These are phyloP conservation scores for Magallana nippona DNA, from an alignment of 2,888 invertebrate genomes.

Conservation along the genomic window DNA sequence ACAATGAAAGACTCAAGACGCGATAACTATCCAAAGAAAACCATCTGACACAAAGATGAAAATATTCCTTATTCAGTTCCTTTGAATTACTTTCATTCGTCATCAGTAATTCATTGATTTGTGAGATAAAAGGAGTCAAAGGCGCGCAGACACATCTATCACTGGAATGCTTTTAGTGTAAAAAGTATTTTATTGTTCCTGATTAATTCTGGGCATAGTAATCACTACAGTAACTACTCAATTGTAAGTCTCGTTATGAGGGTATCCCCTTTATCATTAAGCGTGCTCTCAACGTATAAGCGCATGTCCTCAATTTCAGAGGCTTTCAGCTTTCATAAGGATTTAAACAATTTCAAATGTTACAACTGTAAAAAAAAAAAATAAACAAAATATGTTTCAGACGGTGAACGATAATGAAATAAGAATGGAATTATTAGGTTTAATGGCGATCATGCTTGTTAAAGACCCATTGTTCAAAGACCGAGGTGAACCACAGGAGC, in stretches of 20 bases:
- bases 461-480: too few species aligned
- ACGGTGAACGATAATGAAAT: too few species aligned
- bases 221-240: not conserved
- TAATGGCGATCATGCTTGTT: too few species aligned
- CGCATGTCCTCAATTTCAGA: too few species aligned
- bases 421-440: too few species aligned
- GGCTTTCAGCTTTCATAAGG: too few species aligned
- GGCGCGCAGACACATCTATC: conserved; percentile 20
- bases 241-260: not conserved
- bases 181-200: conserved; percentile 1
- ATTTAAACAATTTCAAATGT: too few species aligned
- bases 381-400: too few species aligned
- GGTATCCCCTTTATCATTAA: not conserved
- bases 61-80: not conserved
- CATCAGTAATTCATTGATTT: conserved; percentile 5
- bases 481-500: too few species aligned
- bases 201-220: conserved; percentile 6
- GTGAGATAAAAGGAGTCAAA: conserved; percentile 15
- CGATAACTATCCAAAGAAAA: not conserved
- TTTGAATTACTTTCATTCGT: conserved; percentile 27
- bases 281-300: too few species aligned
- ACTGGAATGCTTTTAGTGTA: conserved; percentile 20
- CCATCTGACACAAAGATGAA: not conserved
- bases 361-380: too few species aligned
- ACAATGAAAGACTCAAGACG: not conserved